Evolutionary conservation across 30 jellyfish, hydroid and myxozoan species (phyloP), one percentile per base, ranked within the genome.

Genomic region (Chironex yamaguchii): DNA sequence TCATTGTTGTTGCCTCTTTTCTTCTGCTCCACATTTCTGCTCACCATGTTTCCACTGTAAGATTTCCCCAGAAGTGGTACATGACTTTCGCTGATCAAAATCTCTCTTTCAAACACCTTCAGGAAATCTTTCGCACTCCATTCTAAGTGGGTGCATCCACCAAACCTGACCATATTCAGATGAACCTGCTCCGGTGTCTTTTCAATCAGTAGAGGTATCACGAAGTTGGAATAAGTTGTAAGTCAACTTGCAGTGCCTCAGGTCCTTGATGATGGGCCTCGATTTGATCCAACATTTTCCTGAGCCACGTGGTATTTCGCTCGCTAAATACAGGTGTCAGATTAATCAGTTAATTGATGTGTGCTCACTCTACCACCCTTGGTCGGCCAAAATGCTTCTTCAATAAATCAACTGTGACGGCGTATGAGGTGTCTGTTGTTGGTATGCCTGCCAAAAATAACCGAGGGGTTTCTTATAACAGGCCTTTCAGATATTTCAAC

Each of bases 381-480:
- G 21, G 21, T 3, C 25, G 21, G 11, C 71, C 71, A 54, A 3
- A 42, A 17, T 49, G 25, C 1, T 48, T 74, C 24, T 25, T 17
- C 2, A 74, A 54, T 21, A 74, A 22, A 14, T 50, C 76, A 28
- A 74, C 87, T 36, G 87, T 58, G 32, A 49, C 31, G 21, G 50
- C 67, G 24, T 25, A 74, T 2, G 12, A 26, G 20, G 76, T 62
- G 0, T 74, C 87, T n/a, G 87, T 49, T 1, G 52, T 49, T 32
- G 72, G 14, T 14, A 79, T 20, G 1, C 90, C 84, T 62, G 50
- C 14, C n/a, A 62, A 36, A 1, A 65, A 72, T 4, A 53, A 17
- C 65, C 78, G 63, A n/a, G 90, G 82, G 1, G 90, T 71, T 73
- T 50, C 90, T 29, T 62, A 81, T 72, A 79, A 35, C 29, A 12